These are phyloP conservation scores for Solea senegalensis DNA, from an alignment of 2,113 vertebrate species.

Conservation along the genomic window DNA sequence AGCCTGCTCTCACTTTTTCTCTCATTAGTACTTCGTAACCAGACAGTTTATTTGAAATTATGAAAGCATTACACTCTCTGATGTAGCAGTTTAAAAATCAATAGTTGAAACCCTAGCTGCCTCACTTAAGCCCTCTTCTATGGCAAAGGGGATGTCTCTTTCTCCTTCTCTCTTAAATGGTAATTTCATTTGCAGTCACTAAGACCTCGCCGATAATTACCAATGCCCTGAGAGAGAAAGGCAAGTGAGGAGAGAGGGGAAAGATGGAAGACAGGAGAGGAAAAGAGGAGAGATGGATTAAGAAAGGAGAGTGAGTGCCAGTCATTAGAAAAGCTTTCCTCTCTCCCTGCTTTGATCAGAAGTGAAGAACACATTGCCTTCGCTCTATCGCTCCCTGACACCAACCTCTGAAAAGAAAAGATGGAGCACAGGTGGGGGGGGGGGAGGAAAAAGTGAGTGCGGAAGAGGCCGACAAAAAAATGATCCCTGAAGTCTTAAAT, in stretches of 20 bases:
- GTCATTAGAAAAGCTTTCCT: constrained; percentile 74
- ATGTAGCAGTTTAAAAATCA: constrained; percentile 87
- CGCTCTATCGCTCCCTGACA: constrained; percentile 69
- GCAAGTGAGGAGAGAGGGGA: constrained; percentile 66
- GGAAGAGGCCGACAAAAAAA: constrained; percentile 42
- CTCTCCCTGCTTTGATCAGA: constrained; percentile 75
- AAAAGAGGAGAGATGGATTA: constrained; percentile 71
- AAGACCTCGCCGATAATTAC: constrained; percentile 87
- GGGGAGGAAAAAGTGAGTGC: constrained; percentile 30
- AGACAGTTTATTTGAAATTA: constrained; percentile 88
- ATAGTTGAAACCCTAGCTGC: constrained; percentile 84
- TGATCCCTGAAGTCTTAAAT: constrained; percentile 75
- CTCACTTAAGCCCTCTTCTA: constrained; percentile 82
- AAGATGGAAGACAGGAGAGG: constrained; percentile 64
- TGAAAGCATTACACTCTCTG: constrained; percentile 87
- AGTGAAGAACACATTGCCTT: constrained; percentile 74
- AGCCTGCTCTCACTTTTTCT: constrained; percentile 68
- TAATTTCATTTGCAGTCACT: constrained; percentile 88
- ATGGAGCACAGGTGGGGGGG: constrained; percentile 45
- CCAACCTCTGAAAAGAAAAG: constrained; percentile 70
- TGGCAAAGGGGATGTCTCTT: constrained; percentile 81
- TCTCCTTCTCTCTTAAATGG: constrained; percentile 85
- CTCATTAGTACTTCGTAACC: constrained; percentile 84
- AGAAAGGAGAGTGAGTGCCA: constrained; percentile 72
- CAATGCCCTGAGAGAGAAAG: constrained; percentile 80